A percentile compares a stretch with the other conserved stretches of the same genome.
Evolutionary conservation across 2,888 invertebrate genomes (phyloP).

Genomic region (Auanema sp.): DNA sequence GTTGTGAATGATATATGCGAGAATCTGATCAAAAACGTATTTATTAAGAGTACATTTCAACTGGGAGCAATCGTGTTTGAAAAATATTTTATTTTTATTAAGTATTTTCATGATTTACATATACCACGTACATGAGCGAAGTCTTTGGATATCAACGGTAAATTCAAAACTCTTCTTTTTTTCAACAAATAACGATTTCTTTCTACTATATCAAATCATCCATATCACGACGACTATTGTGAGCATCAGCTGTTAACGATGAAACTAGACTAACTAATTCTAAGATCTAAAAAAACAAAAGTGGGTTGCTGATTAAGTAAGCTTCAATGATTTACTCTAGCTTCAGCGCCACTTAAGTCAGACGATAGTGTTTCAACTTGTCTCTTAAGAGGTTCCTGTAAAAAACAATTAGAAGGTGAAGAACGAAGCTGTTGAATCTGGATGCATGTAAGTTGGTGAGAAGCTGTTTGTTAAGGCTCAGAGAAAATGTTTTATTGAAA

Average conservation of each 20-base stretch:
- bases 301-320: not conserved
- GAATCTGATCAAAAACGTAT: no score
- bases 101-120: not conserved
- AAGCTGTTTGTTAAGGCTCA: no score
- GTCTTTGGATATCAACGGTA: not conserved
- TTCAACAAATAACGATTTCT: no score
- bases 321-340: conserved; percentile 15
- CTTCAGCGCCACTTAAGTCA: conserved; percentile 35
- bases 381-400: conserved; percentile 39
- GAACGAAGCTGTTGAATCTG: not conserved
- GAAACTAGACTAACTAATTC: conserved; percentile 40
- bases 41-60: no score
- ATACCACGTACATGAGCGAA: not conserved
- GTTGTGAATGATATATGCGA: no score
- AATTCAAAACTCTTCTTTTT: no score
- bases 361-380: conserved; percentile 32
- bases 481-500: no score
- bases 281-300: conserved; percentile 15
- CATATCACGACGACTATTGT: conserved; percentile 37
- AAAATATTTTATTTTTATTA: not conserved
- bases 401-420: conserved; percentile 1
- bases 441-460: not conserved
- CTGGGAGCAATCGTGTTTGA: no score
- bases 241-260: conserved; percentile 34
- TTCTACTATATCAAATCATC: conserved; percentile 30